A percentile compares a stretch with the other conserved stretches of the same genome.
Conservation (phyloP, 2,888 invertebrate species). For the Sphaerophoria taeniata region DNA sequence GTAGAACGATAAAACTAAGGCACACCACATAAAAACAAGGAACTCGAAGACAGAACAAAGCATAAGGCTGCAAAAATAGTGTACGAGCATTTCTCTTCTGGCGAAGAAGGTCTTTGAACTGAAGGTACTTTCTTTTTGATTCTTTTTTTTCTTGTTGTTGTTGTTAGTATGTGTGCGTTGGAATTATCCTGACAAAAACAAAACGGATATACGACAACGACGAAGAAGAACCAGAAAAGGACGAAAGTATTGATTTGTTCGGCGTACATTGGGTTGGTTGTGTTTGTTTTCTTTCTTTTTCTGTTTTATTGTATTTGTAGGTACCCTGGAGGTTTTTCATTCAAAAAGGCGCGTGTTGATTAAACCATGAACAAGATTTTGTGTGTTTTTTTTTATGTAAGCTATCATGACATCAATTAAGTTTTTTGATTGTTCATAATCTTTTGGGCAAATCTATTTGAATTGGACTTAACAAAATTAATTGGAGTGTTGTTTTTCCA, state of each 20-base stretch:
- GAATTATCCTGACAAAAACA: conserved; percentile 48
- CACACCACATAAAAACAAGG: conserved; percentile 8
- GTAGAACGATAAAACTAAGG: conserved; percentile 46
- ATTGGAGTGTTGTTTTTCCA: too few species aligned
- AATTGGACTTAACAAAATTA: too few species aligned
- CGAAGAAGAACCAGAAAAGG: conserved; percentile 47
- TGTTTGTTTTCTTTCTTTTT: conserved; percentile 19
- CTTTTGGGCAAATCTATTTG: too few species aligned
- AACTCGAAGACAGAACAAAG: conserved; percentile 7
- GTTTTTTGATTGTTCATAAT: too few species aligned
- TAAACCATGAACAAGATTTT: conserved; percentile 59
- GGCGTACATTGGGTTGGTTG: conserved; percentile 8
- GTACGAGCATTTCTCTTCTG: conserved; percentile 4
- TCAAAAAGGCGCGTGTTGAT: conserved; percentile 62
- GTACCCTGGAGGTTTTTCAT: conserved; percentile 35
- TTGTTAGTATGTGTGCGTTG: conserved; percentile 14
- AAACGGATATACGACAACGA: background rate
- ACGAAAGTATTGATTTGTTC: conserved; percentile 68
- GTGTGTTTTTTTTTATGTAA: too few species aligned
- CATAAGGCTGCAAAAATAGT: conserved; percentile 4
- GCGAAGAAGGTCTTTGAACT: conserved; percentile 66
- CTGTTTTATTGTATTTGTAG: background rate
- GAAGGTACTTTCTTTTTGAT: conserved; percentile 37
- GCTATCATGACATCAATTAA: too few species aligned
- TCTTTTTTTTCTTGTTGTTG: background rate